Conservation (phyloP, 2,888 invertebrate genomes). For the Diplolepis rosae region DNA sequence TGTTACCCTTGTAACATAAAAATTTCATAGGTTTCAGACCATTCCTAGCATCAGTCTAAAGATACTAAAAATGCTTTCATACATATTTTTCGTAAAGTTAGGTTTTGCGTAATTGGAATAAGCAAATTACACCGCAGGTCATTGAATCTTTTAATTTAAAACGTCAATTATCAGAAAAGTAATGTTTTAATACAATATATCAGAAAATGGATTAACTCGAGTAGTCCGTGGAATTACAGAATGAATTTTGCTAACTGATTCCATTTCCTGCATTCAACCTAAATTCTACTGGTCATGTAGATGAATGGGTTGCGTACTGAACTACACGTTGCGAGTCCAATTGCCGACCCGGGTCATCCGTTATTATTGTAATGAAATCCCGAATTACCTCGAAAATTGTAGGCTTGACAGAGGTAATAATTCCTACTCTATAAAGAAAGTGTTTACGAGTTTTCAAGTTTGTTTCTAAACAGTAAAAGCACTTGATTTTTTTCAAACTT, state of each 20-base stretch:
- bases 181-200: neutral
- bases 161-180: neutral
- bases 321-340: constrained; percentile 20
- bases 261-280: constrained; percentile 38
- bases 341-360: constrained; percentile 24
- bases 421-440: neutral
- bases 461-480: neutral
- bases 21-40: no score
- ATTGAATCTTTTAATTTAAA: neutral
- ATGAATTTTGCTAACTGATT: constrained; percentile 46
- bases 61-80: no score
- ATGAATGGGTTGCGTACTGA: constrained; percentile 19
- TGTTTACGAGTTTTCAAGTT: neutral
- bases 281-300: constrained; percentile 18
- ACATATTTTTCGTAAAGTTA: no score
- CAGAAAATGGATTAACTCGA: constrained; percentile 19
- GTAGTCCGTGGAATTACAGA: constrained; percentile 37
- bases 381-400: constrained; percentile 16
- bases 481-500: neutral
- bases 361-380: constrained; percentile 28
- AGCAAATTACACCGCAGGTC: neutral
- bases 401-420: neutral
- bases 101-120: no score
- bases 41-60: no score
- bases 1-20: no score